Conservation (phyloP, 2,113 vertebrate genomes). For the Phaetusa simplex region DNA sequence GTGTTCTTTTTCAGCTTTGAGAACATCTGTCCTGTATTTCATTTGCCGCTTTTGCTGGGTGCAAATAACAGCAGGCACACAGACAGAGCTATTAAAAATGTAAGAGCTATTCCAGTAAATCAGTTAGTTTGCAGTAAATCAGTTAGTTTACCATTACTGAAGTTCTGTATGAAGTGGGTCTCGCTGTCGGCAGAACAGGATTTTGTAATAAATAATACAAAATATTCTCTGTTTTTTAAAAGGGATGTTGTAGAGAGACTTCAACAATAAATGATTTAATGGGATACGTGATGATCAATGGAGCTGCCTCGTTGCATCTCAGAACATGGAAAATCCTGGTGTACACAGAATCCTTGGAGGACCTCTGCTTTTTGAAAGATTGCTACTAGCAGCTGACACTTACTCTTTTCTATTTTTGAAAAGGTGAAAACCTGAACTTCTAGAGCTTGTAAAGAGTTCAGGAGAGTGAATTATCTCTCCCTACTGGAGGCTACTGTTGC, state of each 20-base stretch:
- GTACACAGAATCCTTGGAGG: background rate
- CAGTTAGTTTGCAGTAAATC: constrained; percentile 64
- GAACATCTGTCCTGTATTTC: constrained; percentile 43
- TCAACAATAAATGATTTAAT: constrained; percentile 56
- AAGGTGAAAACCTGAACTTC: background rate
- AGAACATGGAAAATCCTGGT: background rate
- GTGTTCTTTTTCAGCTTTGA: constrained; percentile 8
- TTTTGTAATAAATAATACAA: constrained; percentile 63
- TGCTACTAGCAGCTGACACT: background rate
- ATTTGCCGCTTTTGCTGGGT: constrained; percentile 12
- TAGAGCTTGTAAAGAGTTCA: background rate
- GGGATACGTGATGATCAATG: background rate
- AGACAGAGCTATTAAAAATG: constrained; percentile 66
- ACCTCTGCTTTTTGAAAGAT: background rate
- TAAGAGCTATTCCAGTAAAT: constrained; percentile 60
- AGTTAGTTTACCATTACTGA: constrained; percentile 62
- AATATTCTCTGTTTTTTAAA: constrained; percentile 40
- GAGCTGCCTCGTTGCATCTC: background rate
- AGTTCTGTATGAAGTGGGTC: constrained; percentile 19
- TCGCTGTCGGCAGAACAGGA: constrained; percentile 40
- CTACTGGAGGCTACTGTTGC: background rate
- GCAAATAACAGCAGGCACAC: constrained; percentile 48
- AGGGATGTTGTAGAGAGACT: constrained; percentile 28
- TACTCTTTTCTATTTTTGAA: background rate
- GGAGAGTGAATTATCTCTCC: background rate